Evolutionary conservation across 2,888 invertebrate species (phyloP), one percentile per base, ranked within the genome.

Genomic region (Timema podura): DNA sequence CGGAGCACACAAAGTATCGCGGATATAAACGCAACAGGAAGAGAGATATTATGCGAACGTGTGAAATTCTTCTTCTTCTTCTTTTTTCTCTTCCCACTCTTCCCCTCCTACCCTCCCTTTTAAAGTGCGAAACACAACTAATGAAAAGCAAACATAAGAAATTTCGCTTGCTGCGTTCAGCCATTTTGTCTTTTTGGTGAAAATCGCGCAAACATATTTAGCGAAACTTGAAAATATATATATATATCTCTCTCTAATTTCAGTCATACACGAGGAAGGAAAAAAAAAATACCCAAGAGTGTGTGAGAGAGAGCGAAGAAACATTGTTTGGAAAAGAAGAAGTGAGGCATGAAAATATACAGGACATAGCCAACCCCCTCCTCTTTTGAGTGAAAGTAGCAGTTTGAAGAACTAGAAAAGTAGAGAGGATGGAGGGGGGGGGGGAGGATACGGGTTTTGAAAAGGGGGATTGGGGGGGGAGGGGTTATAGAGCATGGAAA

Each of bases 141-240:
- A 61, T 61, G 61, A 61, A 61, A 61, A 61, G 61, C 30, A 61
- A 61, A 61, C 61, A 61, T 61, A 44, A 61, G 45, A 45, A 61
- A 61, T 44, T 44, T 44, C 45, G 44, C 61, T 44, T 30, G 44
- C 45, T 9, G 61, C 61, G 30, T 30, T 61, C 61, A 61, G 61
- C 61, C 61, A 44, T 61, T 61, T 45, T 61, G 11, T 30, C 45
- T 45, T 61, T 61, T 61, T 10, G 61, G 61, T 44, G 61, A 13
- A 61, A 30, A 30, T 30, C 30, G 30, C 30, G 30, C 30, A 30
- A 30, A 30, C 30, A 30, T 30, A 3, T 30, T 30, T 30, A 30
- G 30, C 30, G 30, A 30, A 30, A 30, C 30, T 30, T 30, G 30
- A 30, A 30, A 30, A 30, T 30, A 30, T 30, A 30, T 30, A 30